phyloP scores from a whole-genome alignment of 2,888 invertebrate genomes.

The Muscina levida region DNA sequence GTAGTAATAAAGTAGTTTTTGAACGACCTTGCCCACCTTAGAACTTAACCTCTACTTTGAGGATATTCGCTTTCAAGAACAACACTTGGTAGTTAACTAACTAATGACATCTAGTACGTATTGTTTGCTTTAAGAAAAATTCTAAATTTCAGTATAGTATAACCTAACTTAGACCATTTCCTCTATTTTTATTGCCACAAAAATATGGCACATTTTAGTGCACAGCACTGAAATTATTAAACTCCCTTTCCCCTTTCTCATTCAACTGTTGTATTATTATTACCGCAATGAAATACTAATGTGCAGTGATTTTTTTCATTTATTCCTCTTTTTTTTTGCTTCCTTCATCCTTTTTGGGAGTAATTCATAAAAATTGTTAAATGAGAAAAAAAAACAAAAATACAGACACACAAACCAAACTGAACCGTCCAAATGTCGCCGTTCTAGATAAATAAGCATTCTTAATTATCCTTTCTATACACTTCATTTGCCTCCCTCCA shows the following conservation, averaged over 20 bases:
- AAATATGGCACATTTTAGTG: conserved; percentile 2
- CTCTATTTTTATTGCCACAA: no score
- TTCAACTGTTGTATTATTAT: conserved; percentile 36
- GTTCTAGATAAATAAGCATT: conserved; percentile 79
- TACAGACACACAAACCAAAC: conserved; percentile 50
- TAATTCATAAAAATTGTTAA: conserved; percentile 58
- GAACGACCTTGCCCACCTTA: no score
- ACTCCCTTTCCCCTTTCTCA: conserved; percentile 38
- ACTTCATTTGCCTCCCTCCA: conserved; percentile 4
- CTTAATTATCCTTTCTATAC: conserved; percentile 76
- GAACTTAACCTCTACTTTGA: no score
- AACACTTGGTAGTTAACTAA: no score
- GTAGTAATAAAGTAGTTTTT: no score
- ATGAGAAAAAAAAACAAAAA: conserved; percentile 32
- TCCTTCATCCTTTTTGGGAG: not conserved
- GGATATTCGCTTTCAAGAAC: no score
- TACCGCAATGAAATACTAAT: conserved; percentile 39
- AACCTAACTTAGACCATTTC: no score
- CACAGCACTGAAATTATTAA: conserved; percentile 40
- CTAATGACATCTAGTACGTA: no score
- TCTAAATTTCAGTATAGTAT: no score
- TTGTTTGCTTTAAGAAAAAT: no score
- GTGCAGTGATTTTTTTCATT: conserved; percentile 57
- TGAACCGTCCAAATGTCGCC: conserved; percentile 75
- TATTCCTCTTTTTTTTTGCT: conserved; percentile 18